Evolutionary conservation across 2,888 invertebrate species (phyloP).

Genomic region (Cancer borealis): DNA sequence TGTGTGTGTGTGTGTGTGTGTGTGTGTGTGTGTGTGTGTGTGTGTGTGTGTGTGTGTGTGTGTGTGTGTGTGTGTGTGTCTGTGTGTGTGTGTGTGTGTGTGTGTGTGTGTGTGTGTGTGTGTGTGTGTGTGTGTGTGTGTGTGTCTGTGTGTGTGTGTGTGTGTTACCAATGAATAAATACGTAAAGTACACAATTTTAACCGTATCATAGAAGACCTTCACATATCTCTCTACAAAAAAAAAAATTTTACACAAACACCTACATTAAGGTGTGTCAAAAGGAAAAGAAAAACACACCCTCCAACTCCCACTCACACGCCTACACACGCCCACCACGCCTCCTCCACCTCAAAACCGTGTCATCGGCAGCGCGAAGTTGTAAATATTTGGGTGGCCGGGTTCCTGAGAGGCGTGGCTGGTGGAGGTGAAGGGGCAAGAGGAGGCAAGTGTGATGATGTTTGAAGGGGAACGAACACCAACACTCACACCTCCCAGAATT

Average conservation of each 20-base stretch:
- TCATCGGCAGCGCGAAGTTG: neutral
- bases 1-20: too few species aligned
- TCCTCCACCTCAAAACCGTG: slow-evolving; percentile 28
- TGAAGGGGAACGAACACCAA: neutral
- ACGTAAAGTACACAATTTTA: neutral
- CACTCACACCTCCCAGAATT: neutral
- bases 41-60: neutral
- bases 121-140: neutral
- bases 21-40: neutral
- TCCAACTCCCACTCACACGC: neutral
- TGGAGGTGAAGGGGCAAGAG: neutral
- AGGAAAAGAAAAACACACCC: neutral
- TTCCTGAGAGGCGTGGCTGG: neutral
- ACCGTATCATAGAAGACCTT: neutral
- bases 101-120: slow-evolving; percentile 20
- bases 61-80: too few species aligned
- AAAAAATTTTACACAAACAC: neutral
- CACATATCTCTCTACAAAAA: neutral
- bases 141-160: neutral
- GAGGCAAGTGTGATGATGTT: neutral
- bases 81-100: neutral
- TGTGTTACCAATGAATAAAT: neutral
- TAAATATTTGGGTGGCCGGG: slow-evolving; percentile 38
- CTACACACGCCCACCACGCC: neutral
- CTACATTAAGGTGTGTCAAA: neutral